Evolutionary conservation across 2,797 vertebrate genomes (phyloP).

Genomic region (Rachycentron canadum): DNA sequence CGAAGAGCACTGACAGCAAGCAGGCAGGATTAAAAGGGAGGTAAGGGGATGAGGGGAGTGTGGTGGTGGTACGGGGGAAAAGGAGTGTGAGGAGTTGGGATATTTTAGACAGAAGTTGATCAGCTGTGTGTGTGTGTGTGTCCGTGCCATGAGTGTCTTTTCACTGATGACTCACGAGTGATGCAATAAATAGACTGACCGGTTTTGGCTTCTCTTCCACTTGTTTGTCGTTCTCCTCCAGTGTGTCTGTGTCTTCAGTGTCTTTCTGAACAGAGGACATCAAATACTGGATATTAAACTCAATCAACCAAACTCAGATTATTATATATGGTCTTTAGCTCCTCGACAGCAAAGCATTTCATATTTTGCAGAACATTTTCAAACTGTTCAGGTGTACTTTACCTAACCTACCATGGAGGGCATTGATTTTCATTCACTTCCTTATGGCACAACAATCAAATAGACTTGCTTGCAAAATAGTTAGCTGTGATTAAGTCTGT

Average conservation of each 20-base stretch:
- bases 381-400: background rate
- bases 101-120: conserved; percentile 39
- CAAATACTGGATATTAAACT: background rate
- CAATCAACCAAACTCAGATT: background rate
- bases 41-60: conserved; percentile 19
- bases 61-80: conserved; percentile 27
- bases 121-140: conserved; percentile 25
- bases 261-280: conserved; percentile 65
- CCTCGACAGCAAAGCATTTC: background rate
- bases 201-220: conserved; percentile 59
- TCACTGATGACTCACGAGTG: conserved; percentile 38
- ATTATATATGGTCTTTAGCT: background rate
- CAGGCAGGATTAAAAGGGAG: conserved; percentile 15
- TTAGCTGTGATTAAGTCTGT: background rate
- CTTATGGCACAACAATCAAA: background rate
- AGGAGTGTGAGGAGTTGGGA: conserved; percentile 3
- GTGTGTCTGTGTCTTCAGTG: conserved; percentile 34
- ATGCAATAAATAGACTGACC: conserved; percentile 61
- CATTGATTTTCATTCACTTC: conserved; percentile 1
- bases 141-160: conserved; percentile 25
- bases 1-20: background rate
- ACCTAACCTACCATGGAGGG: background rate
- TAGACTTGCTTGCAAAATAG: background rate
- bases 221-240: conserved; percentile 48
- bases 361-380: background rate